Base-by-base conservation (phyloP, 2,113 vertebrate genomes). In the Fulmarus glacialis region DNA sequence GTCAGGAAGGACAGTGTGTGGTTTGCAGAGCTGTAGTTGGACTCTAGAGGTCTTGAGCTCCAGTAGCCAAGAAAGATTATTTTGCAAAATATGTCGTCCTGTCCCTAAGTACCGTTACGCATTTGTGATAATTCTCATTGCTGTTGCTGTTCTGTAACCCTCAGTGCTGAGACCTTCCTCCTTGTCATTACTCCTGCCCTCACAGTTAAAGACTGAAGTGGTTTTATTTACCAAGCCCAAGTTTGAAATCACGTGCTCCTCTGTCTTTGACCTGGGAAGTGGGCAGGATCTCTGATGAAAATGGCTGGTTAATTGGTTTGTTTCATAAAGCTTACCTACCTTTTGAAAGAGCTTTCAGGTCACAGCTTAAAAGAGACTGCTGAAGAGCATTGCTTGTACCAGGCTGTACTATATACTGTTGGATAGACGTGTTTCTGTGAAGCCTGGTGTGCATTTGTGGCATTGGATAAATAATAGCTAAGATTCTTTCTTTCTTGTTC, bases 241-340 rank as follows among this genome's bases (percentile, higher is more conserved):
- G 60, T 92, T 64, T 87, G 77, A 21, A 63, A 55, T 47, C 83
- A 79, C 53, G 5, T 64, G 42, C 77, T 95, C 52, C 87, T 86
- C 83, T 89, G n/a, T 62, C 77, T 92, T 72, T 84, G 85, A 70
- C 83, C 71, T 67, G n/a, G 87, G 92, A 82, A 53, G 87, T 43
- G 30, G 90, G 82, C 80, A 83, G 48, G 90, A 73, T 40, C 85
- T 26, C 45, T 92, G 38, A 92, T 89, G 78, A 91, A 73, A 60
- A 68, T 77, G 78, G 20, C 52, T 87, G 88, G 58, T 72, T 94
- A 91, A 90, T 86, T 87, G 67, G 67, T 50, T 90, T 29, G 85
- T 89, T 79, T 90, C 68, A 11, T 29, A 82, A 60, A 73, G 94
- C 47, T 82, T 22, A 15, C 62, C 48, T 34, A 8, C 77, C 47